phyloP scores from a whole-genome alignment of 2,888 invertebrate genomes.

The Fissipunctia ypsillon region DNA sequence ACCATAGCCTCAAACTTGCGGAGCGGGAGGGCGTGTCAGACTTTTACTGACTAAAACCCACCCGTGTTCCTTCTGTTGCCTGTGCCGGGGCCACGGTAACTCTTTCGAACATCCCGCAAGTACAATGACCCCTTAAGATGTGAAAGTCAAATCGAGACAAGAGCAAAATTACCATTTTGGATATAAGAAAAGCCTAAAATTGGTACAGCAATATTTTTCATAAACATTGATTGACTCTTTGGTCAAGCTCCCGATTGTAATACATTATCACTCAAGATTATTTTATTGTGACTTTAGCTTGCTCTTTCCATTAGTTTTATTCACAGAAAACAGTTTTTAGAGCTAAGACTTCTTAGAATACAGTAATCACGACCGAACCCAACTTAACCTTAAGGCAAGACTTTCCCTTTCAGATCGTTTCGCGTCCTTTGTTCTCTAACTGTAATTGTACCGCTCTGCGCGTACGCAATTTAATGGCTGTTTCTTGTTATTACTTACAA shows the following conservation, averaged over 20 bases:
- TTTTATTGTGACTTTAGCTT: not conserved
- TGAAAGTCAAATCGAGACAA: too few relatives aligned
- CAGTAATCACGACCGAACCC: slow-evolving; percentile 31
- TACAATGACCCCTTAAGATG: too few relatives aligned
- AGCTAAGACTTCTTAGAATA: not conserved
- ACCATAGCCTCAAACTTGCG: too few relatives aligned
- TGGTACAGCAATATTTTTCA: not conserved
- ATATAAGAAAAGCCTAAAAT: too few relatives aligned
- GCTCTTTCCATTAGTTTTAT: not conserved
- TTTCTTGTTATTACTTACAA: not conserved
- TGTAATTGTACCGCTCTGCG: slow-evolving; percentile 39
- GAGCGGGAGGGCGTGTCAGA: too few relatives aligned
- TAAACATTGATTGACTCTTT: not conserved
- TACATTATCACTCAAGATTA: too few relatives aligned
- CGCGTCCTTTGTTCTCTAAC: slow-evolving; percentile 43
- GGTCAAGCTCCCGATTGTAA: not conserved
- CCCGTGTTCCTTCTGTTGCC: too few relatives aligned
- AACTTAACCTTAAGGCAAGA: slow-evolving; percentile 27
- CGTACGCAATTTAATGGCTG: slow-evolving; percentile 3
- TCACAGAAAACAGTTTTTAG: not conserved
- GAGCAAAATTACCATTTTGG: too few relatives aligned
- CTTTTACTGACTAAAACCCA: too few relatives aligned
- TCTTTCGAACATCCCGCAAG: too few relatives aligned
- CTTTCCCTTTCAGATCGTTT: slow-evolving; percentile 48
- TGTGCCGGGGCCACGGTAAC: too few relatives aligned